These are phyloP conservation scores for Heliothis virescens DNA, from an alignment of 1,140 invertebrate genomes.

Conservation along the genomic window DNA sequence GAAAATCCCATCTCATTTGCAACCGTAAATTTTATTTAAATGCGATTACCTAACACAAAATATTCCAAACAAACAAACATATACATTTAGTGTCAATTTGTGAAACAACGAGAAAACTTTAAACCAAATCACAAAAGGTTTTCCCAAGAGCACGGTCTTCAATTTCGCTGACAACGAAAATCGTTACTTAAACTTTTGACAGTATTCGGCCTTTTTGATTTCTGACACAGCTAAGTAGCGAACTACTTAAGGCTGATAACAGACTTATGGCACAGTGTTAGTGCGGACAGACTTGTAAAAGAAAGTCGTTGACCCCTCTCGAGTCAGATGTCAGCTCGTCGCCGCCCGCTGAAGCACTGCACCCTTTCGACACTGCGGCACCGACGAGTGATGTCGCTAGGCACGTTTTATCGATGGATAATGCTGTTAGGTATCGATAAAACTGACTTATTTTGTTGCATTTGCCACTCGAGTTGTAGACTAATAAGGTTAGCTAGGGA, in stretches of 20 bases:
- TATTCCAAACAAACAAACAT: background rate
- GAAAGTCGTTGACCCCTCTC: conserved; percentile 71
- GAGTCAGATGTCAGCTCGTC: conserved; percentile 75
- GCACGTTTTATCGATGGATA: conserved; percentile 49
- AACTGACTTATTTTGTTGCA: conserved; percentile 40
- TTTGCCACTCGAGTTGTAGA: background rate
- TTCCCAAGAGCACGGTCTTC: background rate
- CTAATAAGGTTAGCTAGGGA: conserved; percentile 1
- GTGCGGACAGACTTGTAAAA: conserved; percentile 57
- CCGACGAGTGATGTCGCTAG: conserved; percentile 60
- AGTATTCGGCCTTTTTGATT: conserved; percentile 21
- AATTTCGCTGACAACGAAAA: background rate
- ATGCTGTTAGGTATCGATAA: conserved; percentile 33
- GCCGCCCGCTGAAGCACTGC: conserved; percentile 72
- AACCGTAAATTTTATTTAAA: background rate
- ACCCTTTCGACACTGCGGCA: conserved; percentile 80
- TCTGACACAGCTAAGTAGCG: conserved; percentile 17
- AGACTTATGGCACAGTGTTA: conserved; percentile 27
- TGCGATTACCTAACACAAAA: background rate
- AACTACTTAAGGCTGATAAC: conserved; percentile 12
- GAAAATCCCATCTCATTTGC: no score
- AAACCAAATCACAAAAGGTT: conserved; percentile 23
- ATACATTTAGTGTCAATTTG: background rate
- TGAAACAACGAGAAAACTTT: background rate
- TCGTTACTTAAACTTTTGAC: conserved; percentile 28